Conservation (phyloP, 2,797 vertebrate genomes). For the Hemibagrus guttatus region DNA sequence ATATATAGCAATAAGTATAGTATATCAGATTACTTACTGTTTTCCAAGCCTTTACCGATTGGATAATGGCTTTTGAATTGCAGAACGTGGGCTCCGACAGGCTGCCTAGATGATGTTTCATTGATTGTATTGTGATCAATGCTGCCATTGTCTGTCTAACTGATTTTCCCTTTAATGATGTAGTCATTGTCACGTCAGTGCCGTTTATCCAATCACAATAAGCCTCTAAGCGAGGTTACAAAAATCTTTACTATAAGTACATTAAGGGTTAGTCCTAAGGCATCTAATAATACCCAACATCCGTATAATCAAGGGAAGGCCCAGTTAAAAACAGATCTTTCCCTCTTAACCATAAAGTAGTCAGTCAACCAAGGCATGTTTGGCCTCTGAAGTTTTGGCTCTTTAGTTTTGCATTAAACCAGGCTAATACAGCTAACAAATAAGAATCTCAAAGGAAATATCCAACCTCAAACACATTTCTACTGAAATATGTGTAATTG, state of each 20-base stretch:
- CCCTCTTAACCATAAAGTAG: neutral
- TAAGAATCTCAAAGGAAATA: neutral
- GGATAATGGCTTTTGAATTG: slow-evolving; percentile 44
- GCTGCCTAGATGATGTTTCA: slow-evolving; percentile 65
- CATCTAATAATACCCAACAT: slow-evolving; percentile 47
- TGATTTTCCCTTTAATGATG: slow-evolving; percentile 82
- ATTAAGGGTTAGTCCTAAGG: slow-evolving; percentile 55
- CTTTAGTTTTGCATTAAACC: neutral
- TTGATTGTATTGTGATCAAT: slow-evolving; percentile 82
- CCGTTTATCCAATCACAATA: slow-evolving; percentile 64
- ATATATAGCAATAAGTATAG: slow-evolving; percentile 8
- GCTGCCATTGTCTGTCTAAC: slow-evolving; percentile 81
- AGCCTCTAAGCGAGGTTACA: slow-evolving; percentile 53
- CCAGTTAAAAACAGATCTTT: neutral
- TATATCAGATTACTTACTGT: slow-evolving; percentile 29
- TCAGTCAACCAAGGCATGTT: neutral
- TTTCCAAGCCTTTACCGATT: slow-evolving; percentile 5
- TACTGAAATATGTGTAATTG: neutral
- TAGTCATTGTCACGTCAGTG: slow-evolving; percentile 82
- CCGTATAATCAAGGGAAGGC: slow-evolving; percentile 28
- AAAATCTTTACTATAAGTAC: slow-evolving; percentile 63
- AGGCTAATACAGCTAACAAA: neutral
- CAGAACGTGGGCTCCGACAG: slow-evolving; percentile 58
- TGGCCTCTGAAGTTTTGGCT: neutral
- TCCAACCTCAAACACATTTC: neutral